Percentiles rank a stretch among this genome's conserved stretches.
Conservation (phyloP, 2,797 vertebrate genomes). For the Toxotes lorentzi region DNA sequence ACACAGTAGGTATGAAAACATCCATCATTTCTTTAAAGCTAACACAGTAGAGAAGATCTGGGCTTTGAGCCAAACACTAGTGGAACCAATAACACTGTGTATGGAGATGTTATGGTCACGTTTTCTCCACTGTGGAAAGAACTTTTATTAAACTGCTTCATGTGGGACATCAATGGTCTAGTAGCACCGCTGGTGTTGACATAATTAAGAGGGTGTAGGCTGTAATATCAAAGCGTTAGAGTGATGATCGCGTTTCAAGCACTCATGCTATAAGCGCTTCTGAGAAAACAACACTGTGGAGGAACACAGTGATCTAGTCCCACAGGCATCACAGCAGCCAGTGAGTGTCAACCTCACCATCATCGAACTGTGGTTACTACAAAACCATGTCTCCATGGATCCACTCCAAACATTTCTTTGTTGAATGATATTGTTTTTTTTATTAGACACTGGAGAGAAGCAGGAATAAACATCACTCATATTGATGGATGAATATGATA, state of each 20-base stretch:
- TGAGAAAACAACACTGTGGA: conserved; percentile 32
- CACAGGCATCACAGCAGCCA: conserved; percentile 28
- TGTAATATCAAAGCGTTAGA: conserved; percentile 17
- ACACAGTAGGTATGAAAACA: conserved; percentile 6
- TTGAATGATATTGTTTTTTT: conserved; percentile 7
- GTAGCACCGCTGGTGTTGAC: conserved; percentile 25
- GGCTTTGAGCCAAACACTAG: not conserved
- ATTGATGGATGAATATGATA: conserved; percentile 11
- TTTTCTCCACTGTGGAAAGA: conserved; percentile 36
- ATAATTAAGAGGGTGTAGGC: conserved; percentile 39
- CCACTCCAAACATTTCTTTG: conserved; percentile 39
- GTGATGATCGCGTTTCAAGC: conserved; percentile 34
- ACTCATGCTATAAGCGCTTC: conserved; percentile 36
- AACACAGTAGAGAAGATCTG: not conserved
- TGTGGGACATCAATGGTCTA: conserved; percentile 15
- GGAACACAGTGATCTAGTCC: conserved; percentile 20
- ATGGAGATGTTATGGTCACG: conserved; percentile 20
- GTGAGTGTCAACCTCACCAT: conserved; percentile 16
- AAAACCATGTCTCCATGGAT: conserved; percentile 38
- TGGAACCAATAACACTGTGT: not conserved
- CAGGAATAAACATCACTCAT: conserved; percentile 3
- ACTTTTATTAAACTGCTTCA: conserved; percentile 24
- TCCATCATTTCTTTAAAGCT: not conserved
- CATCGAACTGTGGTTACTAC: conserved; percentile 38
- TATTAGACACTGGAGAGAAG: conserved; percentile 11